These are phyloP conservation scores for Neogobius melanostomus DNA, from an alignment of 2,113 vertebrate species.

Conservation along the genomic window DNA sequence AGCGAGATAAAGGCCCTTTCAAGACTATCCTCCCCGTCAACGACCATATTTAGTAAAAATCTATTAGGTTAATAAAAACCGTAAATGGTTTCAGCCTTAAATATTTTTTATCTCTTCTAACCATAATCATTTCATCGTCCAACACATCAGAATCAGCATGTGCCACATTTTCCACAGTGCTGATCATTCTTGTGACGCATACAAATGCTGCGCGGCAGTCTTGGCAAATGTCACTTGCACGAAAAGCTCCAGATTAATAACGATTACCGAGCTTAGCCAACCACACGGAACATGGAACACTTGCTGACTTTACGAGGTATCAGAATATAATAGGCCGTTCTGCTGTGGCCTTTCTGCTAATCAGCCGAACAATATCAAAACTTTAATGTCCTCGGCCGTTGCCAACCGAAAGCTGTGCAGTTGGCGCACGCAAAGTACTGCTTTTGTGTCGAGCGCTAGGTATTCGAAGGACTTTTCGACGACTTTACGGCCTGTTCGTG, in stretches of 20 bases:
- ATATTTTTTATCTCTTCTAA: too few species aligned
- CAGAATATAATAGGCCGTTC: slow-evolving; percentile 50
- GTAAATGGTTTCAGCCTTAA: too few species aligned
- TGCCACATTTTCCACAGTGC: too few species aligned
- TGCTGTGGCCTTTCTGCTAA: slow-evolving; percentile 44
- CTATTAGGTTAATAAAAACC: too few species aligned
- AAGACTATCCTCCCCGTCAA: too few species aligned
- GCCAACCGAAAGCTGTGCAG: slow-evolving; percentile 51
- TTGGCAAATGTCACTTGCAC: not conserved
- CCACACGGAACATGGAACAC: slow-evolving; percentile 43
- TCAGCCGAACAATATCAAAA: slow-evolving; percentile 68
- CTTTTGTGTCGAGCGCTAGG: slow-evolving; percentile 67
- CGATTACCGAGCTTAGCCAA: slow-evolving; percentile 36
- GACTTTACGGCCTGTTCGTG: slow-evolving; percentile 60
- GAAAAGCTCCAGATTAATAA: slow-evolving; percentile 29
- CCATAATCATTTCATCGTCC: too few species aligned
- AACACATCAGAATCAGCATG: too few species aligned
- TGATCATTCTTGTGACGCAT: too few species aligned
- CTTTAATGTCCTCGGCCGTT: slow-evolving; percentile 70
- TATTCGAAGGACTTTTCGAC: slow-evolving; percentile 56
- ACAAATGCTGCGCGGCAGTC: too few species aligned
- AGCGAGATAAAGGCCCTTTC: too few species aligned
- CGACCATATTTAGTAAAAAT: too few species aligned
- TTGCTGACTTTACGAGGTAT: slow-evolving; percentile 48
- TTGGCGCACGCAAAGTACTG: slow-evolving; percentile 64